Base-by-base conservation (phyloP, 2,113 vertebrate species). In the Puntigrus tetrazona region DNA sequence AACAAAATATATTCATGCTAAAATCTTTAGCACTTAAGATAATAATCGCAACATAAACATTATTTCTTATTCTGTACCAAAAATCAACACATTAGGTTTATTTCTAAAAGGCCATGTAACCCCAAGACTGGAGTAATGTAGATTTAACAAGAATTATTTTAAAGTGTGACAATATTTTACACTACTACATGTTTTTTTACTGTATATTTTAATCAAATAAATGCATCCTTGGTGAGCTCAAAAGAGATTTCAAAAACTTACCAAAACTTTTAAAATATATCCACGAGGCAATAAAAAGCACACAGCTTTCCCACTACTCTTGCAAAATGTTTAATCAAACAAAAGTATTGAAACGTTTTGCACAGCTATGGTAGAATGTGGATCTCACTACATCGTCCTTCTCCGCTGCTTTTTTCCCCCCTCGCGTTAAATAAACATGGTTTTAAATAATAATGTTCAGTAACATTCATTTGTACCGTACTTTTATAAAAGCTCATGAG, bases 381-480 rank as follows among this genome's bases (percentile, higher is more conserved):
- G 86, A 88, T 86, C 88, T 63, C 78, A 83, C 41, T 88, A 67
- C 57, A 77, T 83, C 72, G 57, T 78, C 84, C 31, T 74, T 89
- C 81, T 84, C 84, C 61, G 81, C 83, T 87, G 84, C 84, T 74
- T 25, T 73, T 34, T 63, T 83, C 57, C n/a, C n/a, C 52, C 14
- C 88, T 92, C 52, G 3, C 52, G 3, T 57, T 92, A 91, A 90
- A 92, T 91, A 90, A 87, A 88, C 22, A 36, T 65, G 29, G 50
- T 89, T 90, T 90, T 88, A 91, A 91, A 88, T 91, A 90, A 89
- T 74, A 86, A 88, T 86, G 84, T 79, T 88, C 79, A 86, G 79
- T 78, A 87, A 89, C 88, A 88, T 86, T 87, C 85, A 86, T 63
- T 87, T 83, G 88, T 85, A 77, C 59, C 43, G 74, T 29, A 87